Base-by-base conservation (phyloP, 1,140 invertebrate species). In the Cydia amplana region DNA sequence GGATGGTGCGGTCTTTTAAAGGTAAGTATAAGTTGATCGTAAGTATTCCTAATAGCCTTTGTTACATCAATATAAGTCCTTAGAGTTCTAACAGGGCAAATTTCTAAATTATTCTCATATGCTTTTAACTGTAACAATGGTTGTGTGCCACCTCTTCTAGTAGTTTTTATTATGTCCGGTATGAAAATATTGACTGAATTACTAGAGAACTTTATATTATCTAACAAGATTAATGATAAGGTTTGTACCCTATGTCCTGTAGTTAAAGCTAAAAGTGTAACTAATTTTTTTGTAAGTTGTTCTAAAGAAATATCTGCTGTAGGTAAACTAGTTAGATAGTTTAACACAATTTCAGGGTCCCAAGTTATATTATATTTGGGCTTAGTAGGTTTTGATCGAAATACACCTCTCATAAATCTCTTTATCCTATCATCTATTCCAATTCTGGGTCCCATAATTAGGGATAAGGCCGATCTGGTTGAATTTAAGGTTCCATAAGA, bases 401-500 rank as follows among this genome's bases (percentile, higher is more conserved):
- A 60, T 5, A 76, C 5, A 14, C 75, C 75, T 67, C 67, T 77
- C n/a, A 77, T 73, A 12, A 77, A 28, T 32, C 72, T 28, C 14
- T 65, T 65, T 28, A 77, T 60, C 28, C 16, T 40, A 28, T n/a
- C n/a, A n/a, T n/a, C n/a, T n/a, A n/a, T n/a, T n/a, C n/a, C n/a
- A n/a, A n/a, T n/a, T 77, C 14, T 64, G 0, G 16, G 9, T n/a
- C 75, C 75, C 18, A 77, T 18, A 18, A 74, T 73, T 4, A 74
- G 36, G 6, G 72, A 49, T n/a, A 77, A 12, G 7, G 75, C 75
- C 16, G 72, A 77, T 6, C 72, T 18, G 14, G 16, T 12, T 60
- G 28, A 23, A 49, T 73, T 23, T 67, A 32, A 12, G 25, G 60
- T 77, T 9, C 43, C 36, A 67, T 73, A 77, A 25, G 32, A 18